A percentile compares a stretch with the other conserved stretches of the same genome.
Evolutionary conservation across 2,888 invertebrate genomes (phyloP).

Genomic region (Acanthoscelides obtectus): DNA sequence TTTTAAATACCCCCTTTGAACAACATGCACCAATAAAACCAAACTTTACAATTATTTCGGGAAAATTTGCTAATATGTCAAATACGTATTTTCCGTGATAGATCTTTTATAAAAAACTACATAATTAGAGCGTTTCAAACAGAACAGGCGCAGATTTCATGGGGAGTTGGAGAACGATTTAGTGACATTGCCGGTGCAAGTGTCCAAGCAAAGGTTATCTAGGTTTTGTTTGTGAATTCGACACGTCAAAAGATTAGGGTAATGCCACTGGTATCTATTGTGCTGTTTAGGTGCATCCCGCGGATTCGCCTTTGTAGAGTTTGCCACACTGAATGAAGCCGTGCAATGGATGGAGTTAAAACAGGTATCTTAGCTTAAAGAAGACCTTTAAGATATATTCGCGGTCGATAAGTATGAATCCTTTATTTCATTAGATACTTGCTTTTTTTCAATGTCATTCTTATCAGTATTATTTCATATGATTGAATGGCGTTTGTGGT

Average conservation of each 20-base stretch:
- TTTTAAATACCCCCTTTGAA: no score
- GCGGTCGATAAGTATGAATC: constrained; percentile 23
- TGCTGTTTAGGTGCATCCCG: constrained; percentile 83
- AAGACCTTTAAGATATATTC: constrained; percentile 21
- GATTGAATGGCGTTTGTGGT: not conserved
- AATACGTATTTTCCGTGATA: no score
- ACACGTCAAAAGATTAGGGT: constrained; percentile 44
- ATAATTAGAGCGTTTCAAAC: not conserved
- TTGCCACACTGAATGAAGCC: constrained; percentile 82
- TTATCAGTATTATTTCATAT: not conserved
- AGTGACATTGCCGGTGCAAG: not conserved
- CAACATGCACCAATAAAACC: no score
- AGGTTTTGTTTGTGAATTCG: constrained; percentile 56
- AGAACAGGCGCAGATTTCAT: not conserved
- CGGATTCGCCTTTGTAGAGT: constrained; percentile 91
- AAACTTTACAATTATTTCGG: no score
- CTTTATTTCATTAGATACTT: constrained; percentile 13
- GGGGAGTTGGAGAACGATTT: not conserved
- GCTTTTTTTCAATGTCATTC: not conserved
- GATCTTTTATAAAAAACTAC: no score
- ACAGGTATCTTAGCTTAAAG: constrained; percentile 61
- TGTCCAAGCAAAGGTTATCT: constrained; percentile 24
- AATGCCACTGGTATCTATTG: constrained; percentile 49
- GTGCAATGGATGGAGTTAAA: constrained; percentile 88
- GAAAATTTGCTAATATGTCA: no score